Conservation (phyloP, 2,113 vertebrate genomes). For the Sturnus vulgaris region DNA sequence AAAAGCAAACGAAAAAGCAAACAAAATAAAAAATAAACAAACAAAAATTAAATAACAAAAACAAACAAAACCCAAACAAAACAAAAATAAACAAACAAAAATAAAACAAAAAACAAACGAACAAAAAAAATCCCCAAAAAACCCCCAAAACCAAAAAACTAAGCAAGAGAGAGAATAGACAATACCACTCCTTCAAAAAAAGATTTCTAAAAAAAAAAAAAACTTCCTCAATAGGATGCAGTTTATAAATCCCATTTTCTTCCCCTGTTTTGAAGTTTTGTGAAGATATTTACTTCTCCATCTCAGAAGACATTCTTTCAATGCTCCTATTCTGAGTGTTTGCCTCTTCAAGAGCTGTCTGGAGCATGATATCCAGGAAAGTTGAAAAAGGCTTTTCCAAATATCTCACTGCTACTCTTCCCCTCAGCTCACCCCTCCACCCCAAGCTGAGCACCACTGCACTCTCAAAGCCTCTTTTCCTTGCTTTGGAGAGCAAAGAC, state of each 20-base stretch:
- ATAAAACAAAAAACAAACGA: too few species aligned
- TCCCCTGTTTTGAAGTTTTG: not conserved
- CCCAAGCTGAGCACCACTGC: not conserved
- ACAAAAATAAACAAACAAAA: not conserved
- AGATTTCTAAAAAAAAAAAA: not conserved
- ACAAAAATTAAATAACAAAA: not conserved
- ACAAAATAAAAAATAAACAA: not conserved
- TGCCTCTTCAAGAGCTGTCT: not conserved
- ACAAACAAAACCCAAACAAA: not conserved
- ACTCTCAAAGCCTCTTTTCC: not conserved
- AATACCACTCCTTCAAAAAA: not conserved
- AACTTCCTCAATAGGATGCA: not conserved
- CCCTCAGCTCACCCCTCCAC: not conserved
- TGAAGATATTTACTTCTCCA: not conserved
- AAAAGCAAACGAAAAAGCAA: too few species aligned
- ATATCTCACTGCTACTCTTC: not conserved
- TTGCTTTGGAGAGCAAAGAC: constrained; percentile 29
- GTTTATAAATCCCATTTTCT: not conserved
- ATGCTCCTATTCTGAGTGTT: not conserved
- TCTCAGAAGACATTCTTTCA: not conserved
- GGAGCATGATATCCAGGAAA: not conserved
- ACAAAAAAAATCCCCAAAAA: too few species aligned
- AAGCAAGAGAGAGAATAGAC: not conserved
- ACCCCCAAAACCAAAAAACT: too few species aligned
- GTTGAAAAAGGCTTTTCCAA: not conserved